Base-by-base conservation (phyloP, 2,113 vertebrate genomes). In the Gallinago media region DNA sequence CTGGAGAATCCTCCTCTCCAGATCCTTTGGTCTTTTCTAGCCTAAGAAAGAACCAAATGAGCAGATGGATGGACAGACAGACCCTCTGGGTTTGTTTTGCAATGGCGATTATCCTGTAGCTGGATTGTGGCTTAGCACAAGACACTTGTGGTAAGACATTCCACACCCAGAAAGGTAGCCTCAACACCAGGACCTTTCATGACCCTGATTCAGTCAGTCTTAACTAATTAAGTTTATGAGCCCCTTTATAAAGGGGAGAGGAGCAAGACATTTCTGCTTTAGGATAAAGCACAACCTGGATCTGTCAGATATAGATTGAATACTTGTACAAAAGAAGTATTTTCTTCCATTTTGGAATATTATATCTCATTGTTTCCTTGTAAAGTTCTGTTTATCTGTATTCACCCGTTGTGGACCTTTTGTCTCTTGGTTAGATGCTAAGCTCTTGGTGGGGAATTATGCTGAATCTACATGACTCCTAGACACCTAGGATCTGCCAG, bases 231-330 rank as follows among this genome's bases (percentile, higher is more conserved):
- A 54, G 42, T 68, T 83, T 44, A 72, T 52, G 10, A 93, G 4
- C 36, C 82, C 88, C 92, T 67, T 95, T 84, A 74, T 52, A 75
- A 93, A 92, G 88, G 72, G 77, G 32, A 78, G 76, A 73, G 34
- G 47, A 90, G 16, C 47, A 85, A 87, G 56, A 58, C 15, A 62
- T 54, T 92, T 82, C 65, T 92, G 77, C 92, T 92, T 94, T 91
- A 91, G 81, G 55, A 77, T 67, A 92, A 96, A 96, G 70, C 92
- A 85, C 75, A 66, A 55, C 15, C 46, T 72, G 70, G 21, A 61
- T 90, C 71, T 89, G 66, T 78, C 81, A 96, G 86, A 70, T 65
- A 34, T 15, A 91, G 50, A 61, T 32, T 49, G 68, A 85, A 65
- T 61, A 75, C 25, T 65, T 58, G 85, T 59, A 80, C 54, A 72